phyloP scores from a whole-genome alignment of 2,888 invertebrate species.

The Caenorhabditis sp. region DNA sequence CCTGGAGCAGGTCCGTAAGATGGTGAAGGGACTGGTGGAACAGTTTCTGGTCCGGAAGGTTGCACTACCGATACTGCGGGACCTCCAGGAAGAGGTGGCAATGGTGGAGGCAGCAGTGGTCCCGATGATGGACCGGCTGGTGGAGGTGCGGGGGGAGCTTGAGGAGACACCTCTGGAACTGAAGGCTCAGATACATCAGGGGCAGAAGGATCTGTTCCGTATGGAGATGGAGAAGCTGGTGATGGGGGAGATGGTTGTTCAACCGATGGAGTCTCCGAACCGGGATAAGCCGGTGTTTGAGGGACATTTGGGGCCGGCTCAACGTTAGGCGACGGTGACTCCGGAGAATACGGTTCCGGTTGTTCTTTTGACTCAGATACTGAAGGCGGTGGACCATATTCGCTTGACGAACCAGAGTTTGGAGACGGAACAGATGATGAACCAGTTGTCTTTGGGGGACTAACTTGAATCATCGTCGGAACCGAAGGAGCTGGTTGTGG shows the following conservation, averaged over 20 bases:
- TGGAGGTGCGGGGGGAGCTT: slow-evolving; percentile 3
- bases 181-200: background rate
- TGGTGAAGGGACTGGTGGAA: slow-evolving; percentile 23
- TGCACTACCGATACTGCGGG: background rate
- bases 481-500: slow-evolving; percentile 17
- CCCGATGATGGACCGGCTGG: background rate
- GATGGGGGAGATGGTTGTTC: background rate
- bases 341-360: background rate
- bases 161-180: background rate
- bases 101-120: background rate
- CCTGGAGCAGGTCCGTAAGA: slow-evolving; percentile 19
- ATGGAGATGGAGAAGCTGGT: background rate
- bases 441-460: slow-evolving; percentile 14
- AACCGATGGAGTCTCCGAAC: background rate
- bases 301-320: background rate
- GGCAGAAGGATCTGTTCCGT: slow-evolving; percentile 7
- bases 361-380: background rate
- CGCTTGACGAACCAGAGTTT: background rate
- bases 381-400: background rate
- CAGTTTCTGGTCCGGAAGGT: background rate
- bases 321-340: background rate
- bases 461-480: slow-evolving; percentile 17
- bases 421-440: slow-evolving; percentile 3
- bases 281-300: background rate
- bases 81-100: slow-evolving; percentile 5